Conservation (phyloP, 2,888 invertebrate species). For the Amphipyra tragopoginis region DNA sequence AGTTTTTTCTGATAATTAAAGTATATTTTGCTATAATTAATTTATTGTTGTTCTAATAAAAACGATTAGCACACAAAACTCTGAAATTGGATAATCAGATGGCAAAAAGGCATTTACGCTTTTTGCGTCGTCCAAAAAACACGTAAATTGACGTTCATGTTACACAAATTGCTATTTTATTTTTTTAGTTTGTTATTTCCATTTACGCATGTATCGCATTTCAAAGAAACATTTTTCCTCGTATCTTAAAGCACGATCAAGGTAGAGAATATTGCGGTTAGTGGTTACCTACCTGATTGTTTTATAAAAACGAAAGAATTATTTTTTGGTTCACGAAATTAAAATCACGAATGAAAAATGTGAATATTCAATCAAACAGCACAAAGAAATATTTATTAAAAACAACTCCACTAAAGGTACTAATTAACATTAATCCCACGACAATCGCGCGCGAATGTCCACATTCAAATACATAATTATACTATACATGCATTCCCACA, state of each 20-base stretch:
- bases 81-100: too few relatives aligned
- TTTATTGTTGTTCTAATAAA: too few relatives aligned
- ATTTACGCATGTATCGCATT: conserved; percentile 31
- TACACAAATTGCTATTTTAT: conserved; percentile 27
- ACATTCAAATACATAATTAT: conserved; percentile 18
- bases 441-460: conserved; percentile 25
- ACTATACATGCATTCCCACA: conserved; percentile 37
- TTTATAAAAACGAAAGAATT: background rate
- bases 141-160: conserved; percentile 22
- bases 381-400: background rate
- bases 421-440: conserved; percentile 13
- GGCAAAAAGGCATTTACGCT: conserved; percentile 16
- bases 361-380: background rate
- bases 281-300: conserved; percentile 3
- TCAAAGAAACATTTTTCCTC: conserved; percentile 32
- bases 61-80: too few relatives aligned
- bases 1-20: too few relatives aligned
- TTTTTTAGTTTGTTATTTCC: conserved; percentile 12
- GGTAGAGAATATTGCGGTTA: conserved; percentile 1
- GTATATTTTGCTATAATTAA: too few relatives aligned
- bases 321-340: background rate
- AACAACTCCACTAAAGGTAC: too few relatives aligned
- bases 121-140: conserved; percentile 9
- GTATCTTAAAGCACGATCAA: background rate
- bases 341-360: background rate